phyloP scores from a whole-genome alignment of 2,113 vertebrate genomes.

The Speoplatyrhinus poulsoni region DNA sequence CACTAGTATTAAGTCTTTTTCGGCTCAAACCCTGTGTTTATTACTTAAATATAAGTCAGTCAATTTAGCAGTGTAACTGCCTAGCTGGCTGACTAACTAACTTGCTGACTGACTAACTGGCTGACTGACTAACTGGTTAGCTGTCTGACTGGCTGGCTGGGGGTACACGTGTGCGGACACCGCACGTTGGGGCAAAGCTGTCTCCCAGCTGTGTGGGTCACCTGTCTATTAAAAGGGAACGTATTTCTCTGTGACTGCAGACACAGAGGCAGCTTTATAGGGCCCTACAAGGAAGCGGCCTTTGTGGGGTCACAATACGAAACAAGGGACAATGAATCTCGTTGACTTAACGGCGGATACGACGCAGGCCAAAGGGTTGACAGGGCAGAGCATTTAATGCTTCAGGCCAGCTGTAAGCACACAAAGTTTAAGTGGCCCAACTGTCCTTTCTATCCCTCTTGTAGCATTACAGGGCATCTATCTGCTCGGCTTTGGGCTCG shows the following conservation, averaged over 20 bases:
- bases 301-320: conserved; percentile 54
- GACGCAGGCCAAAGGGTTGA: background rate
- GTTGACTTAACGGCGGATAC: conserved; percentile 13
- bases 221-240: conserved; percentile 78
- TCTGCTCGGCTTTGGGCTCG: conserved; percentile 28
- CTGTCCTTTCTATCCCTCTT: background rate
- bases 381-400: background rate
- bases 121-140: too few relatives aligned
- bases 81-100: too few relatives aligned
- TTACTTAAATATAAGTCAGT: too few relatives aligned
- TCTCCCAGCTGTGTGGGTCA: conserved; percentile 73
- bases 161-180: conserved; percentile 71
- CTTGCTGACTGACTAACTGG: too few relatives aligned
- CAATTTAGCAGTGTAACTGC: too few relatives aligned
- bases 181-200: conserved; percentile 69
- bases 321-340: conserved; percentile 64
- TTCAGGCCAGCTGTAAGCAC: background rate
- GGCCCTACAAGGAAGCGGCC: conserved; percentile 36
- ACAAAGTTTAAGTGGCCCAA: background rate
- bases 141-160: background rate
- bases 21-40: too few relatives aligned
- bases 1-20: too few relatives aligned
- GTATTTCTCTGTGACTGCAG: conserved; percentile 67
- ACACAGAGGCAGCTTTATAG: conserved; percentile 71
- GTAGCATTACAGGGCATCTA: conserved; percentile 9